Evolutionary conservation across 2,113 vertebrate species (phyloP), one percentile per base, ranked within the genome.

Genomic region (Lampris megalopsis): DNA sequence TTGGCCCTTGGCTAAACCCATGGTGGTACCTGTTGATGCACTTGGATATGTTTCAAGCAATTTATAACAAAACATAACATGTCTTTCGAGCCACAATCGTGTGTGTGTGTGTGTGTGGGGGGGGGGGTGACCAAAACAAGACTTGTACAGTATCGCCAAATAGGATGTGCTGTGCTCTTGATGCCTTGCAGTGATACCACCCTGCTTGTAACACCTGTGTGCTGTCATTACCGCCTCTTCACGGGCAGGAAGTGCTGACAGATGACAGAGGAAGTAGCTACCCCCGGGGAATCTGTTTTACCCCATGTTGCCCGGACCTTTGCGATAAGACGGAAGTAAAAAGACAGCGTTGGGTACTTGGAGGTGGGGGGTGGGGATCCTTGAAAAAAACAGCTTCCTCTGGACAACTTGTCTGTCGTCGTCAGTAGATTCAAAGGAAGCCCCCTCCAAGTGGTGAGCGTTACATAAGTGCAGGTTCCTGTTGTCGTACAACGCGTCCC

Each of bases 231-330:
- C 88, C 77, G 88, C 73, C 84, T 75, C 85, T 13, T 88, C 82
- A 73, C 81, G 63, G 72, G 85, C 91, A 93, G 93, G 93, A 94
- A 93, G 90, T 77, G 92, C 85, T 92, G 91, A 93, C 91, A 92
- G 93, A 92, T 63, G 79, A 80, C 85, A 56, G 77, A 92, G 92
- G 92, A 93, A 94, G 92, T 90, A 38, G 82, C 60, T 45, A 10
- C 88, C 88, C 89, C 54, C 77, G 72, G 88, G 92, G 85, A 90
- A 77, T 88, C 72, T 60, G 24, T 75, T 72, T 71, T 78, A 59
- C 68, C 73, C 59, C 36, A 48, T 7, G 60, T 58, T 67, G 73
- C 13, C 60, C 53, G 64, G 80, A 65, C 67, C 41, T 75, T 58
- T 78, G 82, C 84, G 83, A 72, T 42, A 3, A 73, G 81, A 77